phyloP scores from a whole-genome alignment of 2,797 vertebrate genomes.

The Corythornis leucogaster region DNA sequence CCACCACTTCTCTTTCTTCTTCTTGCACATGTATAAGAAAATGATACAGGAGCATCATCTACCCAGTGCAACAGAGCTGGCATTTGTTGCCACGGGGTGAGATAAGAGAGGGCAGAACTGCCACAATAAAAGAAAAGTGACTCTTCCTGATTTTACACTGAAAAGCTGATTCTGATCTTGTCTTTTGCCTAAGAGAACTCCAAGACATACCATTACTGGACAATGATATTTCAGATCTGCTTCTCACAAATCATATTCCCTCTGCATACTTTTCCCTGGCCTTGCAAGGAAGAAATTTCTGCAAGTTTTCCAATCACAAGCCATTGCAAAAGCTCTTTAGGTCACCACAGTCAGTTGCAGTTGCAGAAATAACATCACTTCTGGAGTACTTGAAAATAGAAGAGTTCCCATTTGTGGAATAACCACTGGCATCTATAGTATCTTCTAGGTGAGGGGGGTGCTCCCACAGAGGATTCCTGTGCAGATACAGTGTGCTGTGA shows the following conservation, averaged over 20 bases:
- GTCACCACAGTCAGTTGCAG: background rate
- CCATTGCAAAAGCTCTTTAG: background rate
- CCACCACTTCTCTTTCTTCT: background rate
- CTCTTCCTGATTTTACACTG: background rate
- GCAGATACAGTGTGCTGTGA: background rate
- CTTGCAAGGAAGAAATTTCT: background rate
- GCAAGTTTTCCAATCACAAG: background rate
- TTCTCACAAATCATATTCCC: background rate
- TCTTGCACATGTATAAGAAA: background rate
- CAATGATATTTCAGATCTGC: background rate
- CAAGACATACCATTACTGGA: background rate
- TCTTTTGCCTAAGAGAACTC: background rate
- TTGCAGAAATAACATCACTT: background rate
- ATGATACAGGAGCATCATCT: background rate
- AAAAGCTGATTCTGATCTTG: background rate
- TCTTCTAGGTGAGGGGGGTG: background rate
- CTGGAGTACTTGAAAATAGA: background rate
- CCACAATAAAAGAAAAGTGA: background rate
- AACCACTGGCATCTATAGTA: background rate
- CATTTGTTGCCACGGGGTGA: background rate
- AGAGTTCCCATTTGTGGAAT: background rate
- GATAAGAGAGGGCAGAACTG: background rate
- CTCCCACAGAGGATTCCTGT: background rate
- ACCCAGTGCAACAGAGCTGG: background rate
- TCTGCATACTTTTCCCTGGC: background rate